These are phyloP conservation scores for Paramisgurnus dabryanus DNA, from an alignment of 2,113 vertebrate genomes.

Conservation along the genomic window DNA sequence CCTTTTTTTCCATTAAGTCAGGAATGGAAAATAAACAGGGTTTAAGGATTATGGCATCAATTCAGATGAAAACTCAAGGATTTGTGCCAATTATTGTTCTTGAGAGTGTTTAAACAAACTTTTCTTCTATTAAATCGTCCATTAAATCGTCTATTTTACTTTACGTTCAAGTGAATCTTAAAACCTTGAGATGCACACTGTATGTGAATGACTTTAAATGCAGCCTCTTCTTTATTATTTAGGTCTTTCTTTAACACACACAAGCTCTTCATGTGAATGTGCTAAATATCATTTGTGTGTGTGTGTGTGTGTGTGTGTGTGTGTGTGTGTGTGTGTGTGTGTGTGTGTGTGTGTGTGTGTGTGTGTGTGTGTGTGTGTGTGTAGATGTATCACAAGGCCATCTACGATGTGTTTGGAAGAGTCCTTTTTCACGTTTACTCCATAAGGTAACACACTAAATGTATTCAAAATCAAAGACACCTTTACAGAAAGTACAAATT, in stretches of 20 bases:
- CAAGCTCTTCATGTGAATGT: neutral
- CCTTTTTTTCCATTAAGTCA: too few species aligned
- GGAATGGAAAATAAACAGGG: neutral
- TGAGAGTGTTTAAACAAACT: neutral
- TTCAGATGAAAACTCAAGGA: neutral
- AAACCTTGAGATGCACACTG: conserved; percentile 6
- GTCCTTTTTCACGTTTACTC: neutral
- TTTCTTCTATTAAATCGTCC: neutral
- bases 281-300: neutral
- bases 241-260: neutral
- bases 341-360: too few species aligned
- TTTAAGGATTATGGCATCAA: neutral
- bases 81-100: too few species aligned
- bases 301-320: too few species aligned
- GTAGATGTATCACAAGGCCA: neutral
- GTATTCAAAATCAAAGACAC: too few species aligned
- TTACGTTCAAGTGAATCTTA: neutral
- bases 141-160: neutral
- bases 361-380: neutral
- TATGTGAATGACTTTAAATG: neutral
- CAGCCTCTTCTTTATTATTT: neutral
- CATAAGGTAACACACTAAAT: too few species aligned
- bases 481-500: too few species aligned
- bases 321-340: too few species aligned
- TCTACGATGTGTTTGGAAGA: neutral